These are phyloP conservation scores for Fregata magnificens DNA, from an alignment of 2,113 vertebrate genomes.

Conservation along the genomic window DNA sequence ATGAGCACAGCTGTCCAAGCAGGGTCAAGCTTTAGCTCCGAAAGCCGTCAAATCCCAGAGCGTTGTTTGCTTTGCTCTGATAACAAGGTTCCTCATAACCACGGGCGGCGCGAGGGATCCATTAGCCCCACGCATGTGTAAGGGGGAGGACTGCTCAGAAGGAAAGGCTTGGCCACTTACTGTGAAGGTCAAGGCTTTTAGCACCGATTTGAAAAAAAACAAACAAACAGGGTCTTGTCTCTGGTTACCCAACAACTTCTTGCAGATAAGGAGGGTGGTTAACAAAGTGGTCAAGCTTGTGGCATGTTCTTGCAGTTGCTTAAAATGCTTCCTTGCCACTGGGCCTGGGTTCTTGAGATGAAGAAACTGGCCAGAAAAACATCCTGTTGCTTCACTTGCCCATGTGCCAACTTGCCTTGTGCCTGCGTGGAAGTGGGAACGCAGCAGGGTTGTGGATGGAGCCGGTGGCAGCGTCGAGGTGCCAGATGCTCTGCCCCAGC, in stretches of 20 bases:
- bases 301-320: neutral
- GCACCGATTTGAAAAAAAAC: neutral
- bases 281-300: neutral
- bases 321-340: neutral
- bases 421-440: neutral
- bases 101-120: rapidly evolving
- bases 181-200: neutral
- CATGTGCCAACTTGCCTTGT: neutral
- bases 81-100: rapidly evolving
- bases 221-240: neutral
- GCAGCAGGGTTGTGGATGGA: neutral
- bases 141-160: neutral
- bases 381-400: conserved; percentile 15
- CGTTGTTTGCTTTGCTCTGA: neutral
- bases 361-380: conserved; percentile 23
- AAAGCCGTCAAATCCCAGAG: neutral
- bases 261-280: neutral
- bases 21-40: neutral
- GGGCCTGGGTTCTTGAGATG: neutral
- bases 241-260: conserved; percentile 13
- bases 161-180: neutral
- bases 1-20: rapidly evolving
- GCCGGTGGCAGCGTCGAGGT: rapidly evolving
- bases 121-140: rapidly evolving
- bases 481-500: neutral